Conservation (phyloP, 2,113 vertebrate genomes). For the Carollia perspicillata region DNA sequence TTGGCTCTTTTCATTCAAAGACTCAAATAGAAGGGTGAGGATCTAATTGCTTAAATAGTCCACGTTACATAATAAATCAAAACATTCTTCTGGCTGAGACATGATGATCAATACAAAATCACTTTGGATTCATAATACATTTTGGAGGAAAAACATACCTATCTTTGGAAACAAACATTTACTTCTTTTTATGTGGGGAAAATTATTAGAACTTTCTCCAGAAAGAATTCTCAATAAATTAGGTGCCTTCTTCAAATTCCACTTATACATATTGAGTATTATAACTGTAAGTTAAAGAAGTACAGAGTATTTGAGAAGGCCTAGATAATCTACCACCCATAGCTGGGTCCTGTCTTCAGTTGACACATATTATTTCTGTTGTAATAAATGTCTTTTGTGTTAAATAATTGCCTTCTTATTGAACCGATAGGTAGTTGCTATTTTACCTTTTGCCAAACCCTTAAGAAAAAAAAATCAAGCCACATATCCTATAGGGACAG, state of each 20-base stretch:
- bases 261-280: background rate
- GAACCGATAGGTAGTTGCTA: background rate
- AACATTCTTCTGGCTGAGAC: background rate
- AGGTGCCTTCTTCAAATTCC: background rate
- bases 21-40: background rate
- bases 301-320: background rate
- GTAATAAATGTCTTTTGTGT: background rate
- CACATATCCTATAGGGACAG: background rate
- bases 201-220: background rate
- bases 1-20: background rate
- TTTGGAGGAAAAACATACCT: background rate
- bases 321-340: background rate
- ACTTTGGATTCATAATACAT: background rate
- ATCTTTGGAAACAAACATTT: background rate
- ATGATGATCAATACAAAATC: background rate
- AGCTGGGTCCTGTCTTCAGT: background rate
- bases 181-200: background rate
- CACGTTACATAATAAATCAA: background rate
- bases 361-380: background rate
- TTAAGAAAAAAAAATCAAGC: background rate
- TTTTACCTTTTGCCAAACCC: background rate
- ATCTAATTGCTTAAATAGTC: background rate
- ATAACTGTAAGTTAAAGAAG: background rate
- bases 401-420: background rate
- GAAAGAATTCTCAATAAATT: background rate